These are phyloP conservation scores for Zophobas morio DNA, from an alignment of 1,140 invertebrate genomes.

Conservation along the genomic window DNA sequence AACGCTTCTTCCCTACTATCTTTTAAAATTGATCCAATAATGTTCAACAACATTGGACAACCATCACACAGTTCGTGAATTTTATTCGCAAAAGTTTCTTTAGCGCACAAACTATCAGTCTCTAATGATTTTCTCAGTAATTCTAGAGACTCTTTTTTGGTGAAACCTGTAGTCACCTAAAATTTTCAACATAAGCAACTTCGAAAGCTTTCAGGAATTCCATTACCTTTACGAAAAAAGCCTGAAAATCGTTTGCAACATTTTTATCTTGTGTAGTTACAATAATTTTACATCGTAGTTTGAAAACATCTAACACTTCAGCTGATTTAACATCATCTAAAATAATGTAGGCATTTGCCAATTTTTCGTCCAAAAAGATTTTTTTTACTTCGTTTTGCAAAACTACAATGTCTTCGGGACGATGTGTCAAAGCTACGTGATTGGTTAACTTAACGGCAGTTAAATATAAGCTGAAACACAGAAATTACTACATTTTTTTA, in stretches of 20 bases:
- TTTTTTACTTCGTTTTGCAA: conserved; percentile 45
- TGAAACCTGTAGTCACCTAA: conserved; percentile 51
- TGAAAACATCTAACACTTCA: conserved; percentile 48
- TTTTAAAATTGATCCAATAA: conserved; percentile 52
- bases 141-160: conserved; percentile 49
- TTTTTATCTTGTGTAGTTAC: conserved; percentile 55
- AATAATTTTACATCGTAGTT: conserved; percentile 49
- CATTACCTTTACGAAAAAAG: conserved; percentile 14
- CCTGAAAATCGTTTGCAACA: conserved; percentile 21
- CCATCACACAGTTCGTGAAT: conserved; percentile 53
- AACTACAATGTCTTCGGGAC: conserved; percentile 41
- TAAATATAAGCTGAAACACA: conserved; percentile 33
- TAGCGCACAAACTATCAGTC: conserved; percentile 33
- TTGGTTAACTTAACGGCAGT: conserved; percentile 33
- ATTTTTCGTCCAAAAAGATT: conserved; percentile 49
- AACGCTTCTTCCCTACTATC: conserved; percentile 44
- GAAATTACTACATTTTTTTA: background rate
- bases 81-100: conserved; percentile 44
- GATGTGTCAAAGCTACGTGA: conserved; percentile 32
- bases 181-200: background rate
- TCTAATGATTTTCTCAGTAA: conserved; percentile 50
- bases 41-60: conserved; percentile 52
- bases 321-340: conserved; percentile 51
- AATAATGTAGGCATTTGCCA: conserved; percentile 48
- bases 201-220: conserved; percentile 6